Evolutionary conservation across 2,797 vertebrate species (phyloP), one percentile per base, ranked within the genome.

Genomic region (Micromesistius poutassou): DNA sequence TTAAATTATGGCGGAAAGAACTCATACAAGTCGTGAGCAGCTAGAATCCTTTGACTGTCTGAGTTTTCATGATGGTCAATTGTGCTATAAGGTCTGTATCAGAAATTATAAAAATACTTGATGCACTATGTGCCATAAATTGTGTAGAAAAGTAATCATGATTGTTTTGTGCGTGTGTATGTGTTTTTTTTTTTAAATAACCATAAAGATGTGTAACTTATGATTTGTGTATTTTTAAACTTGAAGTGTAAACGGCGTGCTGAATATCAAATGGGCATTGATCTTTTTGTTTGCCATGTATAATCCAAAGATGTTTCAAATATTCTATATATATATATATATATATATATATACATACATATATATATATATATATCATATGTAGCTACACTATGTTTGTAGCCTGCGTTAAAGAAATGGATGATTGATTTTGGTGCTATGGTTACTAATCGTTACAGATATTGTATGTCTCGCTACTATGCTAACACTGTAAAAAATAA

Each of bases 51-150:
- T 90, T 91, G 91, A 82, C 90, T 87, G 79, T 92, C 82, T 91
- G 28, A 84, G 79, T 77, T 79, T 87, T 87, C 86, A 83, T 87
- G 91, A 91, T 84, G 85, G 92, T 82, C 90, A 91, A 90, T 89
- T 93, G 89, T 93, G 88, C 89, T 95, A 91, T 92, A 91, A 95
- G 93, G 93, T 96, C 96, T 96, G 96, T 96, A 97, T 98, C 96
- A 97, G 94, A 96, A 96, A 94, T 91, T 74, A 89, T 88, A 92
- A 85, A 87, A 93, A 88, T 94, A 94, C 93, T 95, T 96, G 94
- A 94, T 95, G 96, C 95, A 98, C 96, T 96, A 92, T 97, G 95
- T 98, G 96, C 95, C 94, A 92, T 91, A 81, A 89, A 90, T 90
- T 93, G 89, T 95, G 91, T 94, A 93, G 94, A 94, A 90, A 91